A percentile compares a stretch with the other conserved stretches of the same genome.
Evolutionary conservation across 2,888 invertebrate species (phyloP).

Genomic region (Notodonta ziczac): DNA sequence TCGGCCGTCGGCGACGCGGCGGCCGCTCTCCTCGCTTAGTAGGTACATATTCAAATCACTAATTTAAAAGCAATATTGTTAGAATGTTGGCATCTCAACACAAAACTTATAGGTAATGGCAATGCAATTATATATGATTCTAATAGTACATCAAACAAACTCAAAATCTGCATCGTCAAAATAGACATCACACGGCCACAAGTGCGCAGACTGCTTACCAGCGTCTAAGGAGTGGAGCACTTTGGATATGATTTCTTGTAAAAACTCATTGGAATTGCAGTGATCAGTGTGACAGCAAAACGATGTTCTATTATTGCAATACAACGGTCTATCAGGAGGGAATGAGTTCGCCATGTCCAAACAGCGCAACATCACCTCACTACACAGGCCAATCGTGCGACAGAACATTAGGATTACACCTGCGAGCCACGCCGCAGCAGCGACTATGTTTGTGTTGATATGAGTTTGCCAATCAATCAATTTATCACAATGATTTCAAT

Average conservation of each 20-base stretch:
- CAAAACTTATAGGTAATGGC: slow-evolving; percentile 75
- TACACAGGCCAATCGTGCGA: slow-evolving; percentile 71
- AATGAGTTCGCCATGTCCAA: slow-evolving; percentile 76
- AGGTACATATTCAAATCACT: slow-evolving; percentile 78
- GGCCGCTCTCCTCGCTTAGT: slow-evolving; percentile 65
- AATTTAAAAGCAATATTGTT: slow-evolving; percentile 80
- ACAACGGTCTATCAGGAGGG: slow-evolving; percentile 80
- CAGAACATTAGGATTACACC: slow-evolving; percentile 63
- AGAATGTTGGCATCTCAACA: slow-evolving; percentile 81
- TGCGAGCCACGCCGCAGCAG: slow-evolving; percentile 35
- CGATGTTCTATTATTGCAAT: slow-evolving; percentile 68
- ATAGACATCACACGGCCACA: slow-evolving; percentile 68
- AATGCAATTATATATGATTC: slow-evolving; percentile 75
- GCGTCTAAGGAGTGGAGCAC: slow-evolving; percentile 56
- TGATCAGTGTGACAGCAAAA: slow-evolving; percentile 77
- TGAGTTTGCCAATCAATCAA: slow-evolving; percentile 67
- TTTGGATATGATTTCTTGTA: slow-evolving; percentile 64
- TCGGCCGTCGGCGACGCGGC: slow-evolving; percentile 35
- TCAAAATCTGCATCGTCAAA: slow-evolving; percentile 72
- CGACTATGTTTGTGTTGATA: slow-evolving; percentile 65
- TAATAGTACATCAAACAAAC: slow-evolving; percentile 80
- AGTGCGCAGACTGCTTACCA: slow-evolving; percentile 72
- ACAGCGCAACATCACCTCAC: slow-evolving; percentile 84
- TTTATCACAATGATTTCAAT: not conserved
- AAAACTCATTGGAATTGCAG: slow-evolving; percentile 75